Evolutionary conservation across 1,140 invertebrate genomes (phyloP).

Genomic region (Zophobas atratus): DNA sequence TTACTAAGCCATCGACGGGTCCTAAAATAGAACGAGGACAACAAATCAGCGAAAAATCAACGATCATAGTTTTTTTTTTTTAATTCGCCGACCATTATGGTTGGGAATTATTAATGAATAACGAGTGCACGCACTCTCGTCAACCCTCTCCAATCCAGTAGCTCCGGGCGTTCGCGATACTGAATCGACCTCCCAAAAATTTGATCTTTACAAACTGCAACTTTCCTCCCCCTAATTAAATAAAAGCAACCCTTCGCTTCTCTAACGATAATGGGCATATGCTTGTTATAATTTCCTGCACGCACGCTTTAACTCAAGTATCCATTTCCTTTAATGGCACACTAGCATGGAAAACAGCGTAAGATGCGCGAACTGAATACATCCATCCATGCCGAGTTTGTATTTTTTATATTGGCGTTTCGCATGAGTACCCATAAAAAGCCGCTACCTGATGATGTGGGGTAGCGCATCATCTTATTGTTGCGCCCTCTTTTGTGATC

Average conservation of each 20-base stretch:
- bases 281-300: constrained; percentile 48
- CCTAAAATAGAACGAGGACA: too few relatives aligned
- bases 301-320: constrained; percentile 48
- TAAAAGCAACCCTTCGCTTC: constrained; percentile 43
- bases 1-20: constrained; percentile 3
- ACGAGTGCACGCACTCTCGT: too few relatives aligned
- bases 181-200: constrained; percentile 24
- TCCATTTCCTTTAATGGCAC: constrained; percentile 41
- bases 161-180: background rate
- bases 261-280: constrained; percentile 44
- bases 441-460: constrained; percentile 29
- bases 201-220: constrained; percentile 17
- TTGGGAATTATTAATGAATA: too few relatives aligned
- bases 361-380: constrained; percentile 20
- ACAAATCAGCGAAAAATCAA: too few relatives aligned
- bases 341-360: constrained; percentile 23
- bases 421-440: constrained; percentile 32
- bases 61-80: too few relatives aligned
- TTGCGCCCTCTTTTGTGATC: constrained; percentile 53
- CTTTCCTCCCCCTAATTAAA: constrained; percentile 43
- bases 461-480: constrained; percentile 42
- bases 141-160: background rate
- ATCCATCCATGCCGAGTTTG: background rate
- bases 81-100: too few relatives aligned
- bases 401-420: constrained; percentile 10